Conservation (phyloP, 2,888 invertebrate genomes). For the Altica lythri region DNA sequence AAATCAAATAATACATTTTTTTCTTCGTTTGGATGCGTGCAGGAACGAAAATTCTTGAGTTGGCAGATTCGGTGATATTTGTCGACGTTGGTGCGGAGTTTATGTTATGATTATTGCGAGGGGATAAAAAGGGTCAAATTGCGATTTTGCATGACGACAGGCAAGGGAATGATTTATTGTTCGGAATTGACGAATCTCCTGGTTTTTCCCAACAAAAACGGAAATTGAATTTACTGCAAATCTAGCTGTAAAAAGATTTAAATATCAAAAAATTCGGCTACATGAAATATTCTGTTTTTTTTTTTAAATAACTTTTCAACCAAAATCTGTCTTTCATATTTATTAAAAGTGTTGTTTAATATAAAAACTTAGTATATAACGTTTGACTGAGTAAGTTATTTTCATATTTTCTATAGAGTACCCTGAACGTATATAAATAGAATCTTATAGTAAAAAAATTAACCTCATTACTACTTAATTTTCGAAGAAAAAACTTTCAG, state of each 20-base stretch:
- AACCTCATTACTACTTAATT: too few relatives aligned
- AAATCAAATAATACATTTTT: too few relatives aligned
- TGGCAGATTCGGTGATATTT: conserved; percentile 9
- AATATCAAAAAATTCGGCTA: not conserved
- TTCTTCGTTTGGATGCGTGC: too few relatives aligned
- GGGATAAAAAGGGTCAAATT: conserved; percentile 19
- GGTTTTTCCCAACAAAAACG: conserved; percentile 4
- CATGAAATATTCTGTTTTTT: not conserved
- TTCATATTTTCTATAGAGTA: too few relatives aligned
- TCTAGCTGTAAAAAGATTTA: conserved; percentile 3
- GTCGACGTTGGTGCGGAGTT: conserved; percentile 16
- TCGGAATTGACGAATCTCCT: conserved; percentile 9
- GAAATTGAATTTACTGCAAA: conserved; percentile 14
- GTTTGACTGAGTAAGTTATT: too few relatives aligned
- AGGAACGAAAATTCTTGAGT: conserved; percentile 6
- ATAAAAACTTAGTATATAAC: too few relatives aligned
- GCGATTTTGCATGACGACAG: conserved; percentile 24
- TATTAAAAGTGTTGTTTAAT: too few relatives aligned
- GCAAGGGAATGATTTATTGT: conserved; percentile 17
- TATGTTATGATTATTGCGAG: conserved; percentile 17
- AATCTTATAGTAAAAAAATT: too few relatives aligned
- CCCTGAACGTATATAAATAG: too few relatives aligned
- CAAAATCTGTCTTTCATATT: too few relatives aligned
- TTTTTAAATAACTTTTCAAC: too few relatives aligned
- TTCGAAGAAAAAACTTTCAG: too few relatives aligned